Conservation (phyloP, 2,797 vertebrate genomes). For the Australoheros facetus region DNA sequence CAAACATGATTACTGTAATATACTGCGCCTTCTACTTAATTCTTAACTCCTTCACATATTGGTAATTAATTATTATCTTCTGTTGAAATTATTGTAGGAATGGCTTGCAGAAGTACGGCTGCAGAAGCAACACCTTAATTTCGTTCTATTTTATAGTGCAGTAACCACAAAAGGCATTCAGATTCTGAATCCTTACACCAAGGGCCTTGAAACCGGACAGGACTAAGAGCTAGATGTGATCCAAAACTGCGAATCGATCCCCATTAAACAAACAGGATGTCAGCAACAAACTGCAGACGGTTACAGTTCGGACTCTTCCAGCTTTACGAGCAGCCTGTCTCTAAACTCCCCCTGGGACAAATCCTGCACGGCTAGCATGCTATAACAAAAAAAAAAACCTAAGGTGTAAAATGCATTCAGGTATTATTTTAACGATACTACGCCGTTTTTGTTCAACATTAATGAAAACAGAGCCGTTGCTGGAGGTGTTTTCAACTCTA, state of each 20-base stretch:
- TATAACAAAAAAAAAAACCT: neutral
- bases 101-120: no score
- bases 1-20: neutral
- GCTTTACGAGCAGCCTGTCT: neutral
- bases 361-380: conserved; percentile 21
- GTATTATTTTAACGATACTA: neutral
- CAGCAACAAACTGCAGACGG: neutral
- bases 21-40: no score
- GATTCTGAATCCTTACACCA: neutral
- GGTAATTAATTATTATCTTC: no score
- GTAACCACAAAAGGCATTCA: neutral
- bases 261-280: neutral
- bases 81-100: no score
- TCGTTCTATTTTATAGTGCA: neutral
- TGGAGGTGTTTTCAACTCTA: no score
- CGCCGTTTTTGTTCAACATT: neutral
- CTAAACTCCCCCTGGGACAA: neutral
- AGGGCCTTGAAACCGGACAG: neutral
- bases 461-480: accelerated
- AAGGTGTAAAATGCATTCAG: neutral
- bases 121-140: no score
- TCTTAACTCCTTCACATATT: no score
- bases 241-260: neutral
- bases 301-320: neutral
- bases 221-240: neutral